Evolutionary conservation across 2,888 invertebrate genomes (phyloP), one percentile per base, ranked within the genome.

Genomic region (Brassicogethes aeneus): DNA sequence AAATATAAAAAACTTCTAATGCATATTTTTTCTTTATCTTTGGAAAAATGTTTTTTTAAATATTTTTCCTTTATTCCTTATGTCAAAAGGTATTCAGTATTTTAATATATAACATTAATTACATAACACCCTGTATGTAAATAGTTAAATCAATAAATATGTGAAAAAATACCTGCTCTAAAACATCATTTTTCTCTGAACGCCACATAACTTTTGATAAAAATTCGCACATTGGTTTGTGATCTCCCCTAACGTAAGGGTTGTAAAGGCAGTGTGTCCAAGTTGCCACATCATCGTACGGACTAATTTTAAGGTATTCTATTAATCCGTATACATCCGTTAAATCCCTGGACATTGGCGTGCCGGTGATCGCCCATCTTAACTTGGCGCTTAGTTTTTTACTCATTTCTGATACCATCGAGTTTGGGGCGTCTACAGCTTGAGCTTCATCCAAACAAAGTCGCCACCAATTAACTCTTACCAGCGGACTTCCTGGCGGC

Each of bases 371-470:
- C 10, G 79, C 79, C 87, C 88, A 88, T 35, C 81, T 72, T 64
- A 82, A 77, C 2, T 75, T 60, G 5, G 80, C 76, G 45, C 58
- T 54, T 31, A 84, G 60, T 45, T 71, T 66, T 34, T 69, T 58
- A 0, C 80, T 78, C 82, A 84, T 82, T 52, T 73, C 69, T 0
- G 81, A 76, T 1, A 78, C 73, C 56, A 74, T 69, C 1, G 74
- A 69, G 1, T 70, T 67, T 2, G 71, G 69, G 36, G 74, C 70
- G 56, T 86, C 85, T 1, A 85, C 81, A 74, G 84, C 80, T 70
- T 88, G 88, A 3, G 85, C 86, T 67, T 88, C 88, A 64, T 88
- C 88, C 16, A 86, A 65, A 57, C 82, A 77, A 38, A 86, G 72
- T 41, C 87, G 70, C 85, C 85, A 86, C 83, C 85, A 88, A 36